Conservation (phyloP, 2,113 vertebrate species). For the Mohoua ochrocephala region DNA sequence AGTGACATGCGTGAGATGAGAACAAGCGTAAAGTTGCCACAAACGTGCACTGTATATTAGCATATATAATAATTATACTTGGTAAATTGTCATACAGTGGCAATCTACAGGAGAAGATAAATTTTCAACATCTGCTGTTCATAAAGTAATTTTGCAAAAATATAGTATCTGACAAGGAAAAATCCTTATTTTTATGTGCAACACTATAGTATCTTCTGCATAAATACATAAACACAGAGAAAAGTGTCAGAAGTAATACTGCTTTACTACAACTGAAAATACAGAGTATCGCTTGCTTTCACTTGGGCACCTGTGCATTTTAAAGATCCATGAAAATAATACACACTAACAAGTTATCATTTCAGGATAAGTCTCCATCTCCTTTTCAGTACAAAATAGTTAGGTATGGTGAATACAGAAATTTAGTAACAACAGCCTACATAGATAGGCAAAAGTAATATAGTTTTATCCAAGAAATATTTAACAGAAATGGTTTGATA, state of each 20-base stretch:
- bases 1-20: not conserved
- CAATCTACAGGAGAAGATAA: not conserved
- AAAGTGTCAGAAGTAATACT: not conserved
- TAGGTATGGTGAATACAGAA: not conserved
- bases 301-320: not conserved
- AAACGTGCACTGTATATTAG: not conserved
- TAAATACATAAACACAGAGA: not conserved
- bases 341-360: not conserved
- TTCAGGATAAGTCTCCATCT: not conserved
- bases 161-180: not conserved
- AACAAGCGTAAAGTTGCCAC: not conserved
- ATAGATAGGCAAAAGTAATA: not conserved
- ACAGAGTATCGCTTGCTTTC: not conserved
- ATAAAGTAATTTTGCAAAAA: not conserved
- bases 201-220: not conserved
- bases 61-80: not conserved
- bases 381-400: not conserved
- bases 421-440: not conserved
- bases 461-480: not conserved
- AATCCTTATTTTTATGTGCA: not conserved
- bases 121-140: not conserved
- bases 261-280: not conserved
- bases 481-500: too few species aligned
- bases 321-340: not conserved
- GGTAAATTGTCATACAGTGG: not conserved